These are phyloP conservation scores for Drosophila rubida DNA, from an alignment of 2,888 invertebrate genomes.

Conservation along the genomic window DNA sequence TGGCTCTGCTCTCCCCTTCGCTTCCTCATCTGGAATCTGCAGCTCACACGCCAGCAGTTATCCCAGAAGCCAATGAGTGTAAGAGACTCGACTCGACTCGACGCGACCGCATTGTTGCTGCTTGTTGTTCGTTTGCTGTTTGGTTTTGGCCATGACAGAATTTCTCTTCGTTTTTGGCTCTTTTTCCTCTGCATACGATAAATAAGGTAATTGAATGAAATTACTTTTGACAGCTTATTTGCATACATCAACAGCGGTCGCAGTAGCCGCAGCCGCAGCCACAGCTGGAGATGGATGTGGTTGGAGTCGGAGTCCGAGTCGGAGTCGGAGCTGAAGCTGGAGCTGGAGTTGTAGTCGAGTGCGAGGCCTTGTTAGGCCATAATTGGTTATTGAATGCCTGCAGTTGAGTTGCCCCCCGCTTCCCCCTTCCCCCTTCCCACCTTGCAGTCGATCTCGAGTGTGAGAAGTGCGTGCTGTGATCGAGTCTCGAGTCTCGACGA, in stretches of 20 bases:
- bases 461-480: constrained; percentile 72
- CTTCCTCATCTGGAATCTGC: constrained; percentile 1
- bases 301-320: not conserved
- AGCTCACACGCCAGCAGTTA: constrained; percentile 40
- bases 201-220: constrained; percentile 81
- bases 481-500: constrained; percentile 49
- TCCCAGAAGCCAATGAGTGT: constrained; percentile 39
- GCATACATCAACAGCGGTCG: constrained; percentile 73
- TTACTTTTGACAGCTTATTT: constrained; percentile 81
- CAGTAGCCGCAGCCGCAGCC: constrained; percentile 43
- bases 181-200: constrained; percentile 58
- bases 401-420: constrained; percentile 12
- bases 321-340: constrained; percentile 8
- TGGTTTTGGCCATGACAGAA: constrained; percentile 68
- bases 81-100: constrained; percentile 31
- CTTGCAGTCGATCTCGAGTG: constrained; percentile 38
- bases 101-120: constrained; percentile 45
- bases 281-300: constrained; percentile 27
- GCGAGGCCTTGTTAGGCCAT: constrained; percentile 73
- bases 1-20: constrained; percentile 32
- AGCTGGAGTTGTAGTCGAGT: constrained; percentile 5
- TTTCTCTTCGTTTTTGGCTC: constrained; percentile 59
- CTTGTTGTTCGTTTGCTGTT: constrained; percentile 25
- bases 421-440: no score
- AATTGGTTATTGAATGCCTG: constrained; percentile 76